Conservation (phyloP, 2,113 vertebrate genomes). For the Elgaria multicarinata region DNA sequence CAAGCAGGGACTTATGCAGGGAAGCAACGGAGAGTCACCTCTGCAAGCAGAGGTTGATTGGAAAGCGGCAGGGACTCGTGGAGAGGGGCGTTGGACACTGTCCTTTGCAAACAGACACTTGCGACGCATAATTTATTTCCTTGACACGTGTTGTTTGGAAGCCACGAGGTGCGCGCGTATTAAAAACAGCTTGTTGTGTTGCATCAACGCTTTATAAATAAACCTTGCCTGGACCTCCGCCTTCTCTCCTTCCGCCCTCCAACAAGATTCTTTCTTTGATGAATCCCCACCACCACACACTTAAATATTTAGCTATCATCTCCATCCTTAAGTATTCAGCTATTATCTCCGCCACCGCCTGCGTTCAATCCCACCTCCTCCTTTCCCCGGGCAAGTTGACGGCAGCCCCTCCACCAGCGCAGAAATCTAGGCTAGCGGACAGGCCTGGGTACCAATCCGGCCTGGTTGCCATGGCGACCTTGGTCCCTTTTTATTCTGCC, state of each 20-base stretch:
- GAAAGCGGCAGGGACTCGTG: background rate
- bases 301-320: background rate
- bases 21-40: background rate
- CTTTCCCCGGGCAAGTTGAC: background rate
- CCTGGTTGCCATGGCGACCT: background rate
- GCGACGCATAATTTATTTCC: no score
- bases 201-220: background rate
- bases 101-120: no score
- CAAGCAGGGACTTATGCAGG: background rate
- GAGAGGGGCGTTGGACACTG: background rate
- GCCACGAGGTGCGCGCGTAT: accelerated
- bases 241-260: background rate
- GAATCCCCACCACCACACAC: no score
- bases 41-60: background rate
- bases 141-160: background rate
- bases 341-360: background rate
- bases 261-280: background rate
- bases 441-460: background rate
- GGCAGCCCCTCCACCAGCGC: background rate
- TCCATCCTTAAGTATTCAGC: background rate
- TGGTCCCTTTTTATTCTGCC: background rate
- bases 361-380: background rate
- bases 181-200: background rate
- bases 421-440: background rate
- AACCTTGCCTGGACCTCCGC: background rate